Conservation (phyloP, 35 echinoderm and acorn worm genomes). For the Nesometra sesokonis region DNA sequence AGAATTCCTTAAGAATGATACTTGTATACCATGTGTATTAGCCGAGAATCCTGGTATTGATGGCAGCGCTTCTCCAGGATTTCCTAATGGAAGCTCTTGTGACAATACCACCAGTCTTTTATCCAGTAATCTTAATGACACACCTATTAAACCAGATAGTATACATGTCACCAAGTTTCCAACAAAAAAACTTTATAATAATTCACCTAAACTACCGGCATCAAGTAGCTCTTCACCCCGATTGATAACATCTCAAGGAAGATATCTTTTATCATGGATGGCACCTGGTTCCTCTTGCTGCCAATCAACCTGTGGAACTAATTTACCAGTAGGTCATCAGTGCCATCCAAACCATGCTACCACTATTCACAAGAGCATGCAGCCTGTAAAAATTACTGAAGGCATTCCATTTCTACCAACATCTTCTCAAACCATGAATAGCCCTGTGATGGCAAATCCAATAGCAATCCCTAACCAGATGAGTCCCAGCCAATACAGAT, state of each 20-base stretch:
- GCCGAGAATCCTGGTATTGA: not conserved
- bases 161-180: not conserved
- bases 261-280: not conserved
- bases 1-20: not conserved
- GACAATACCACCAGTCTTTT: not conserved
- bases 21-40: not conserved
- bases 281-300: not conserved
- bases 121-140: not conserved
- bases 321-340: not conserved
- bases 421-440: not conserved
- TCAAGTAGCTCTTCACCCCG: no score
- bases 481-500: not conserved
- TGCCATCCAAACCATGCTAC: no score
- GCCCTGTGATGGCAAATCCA: no score
- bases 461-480: no score
- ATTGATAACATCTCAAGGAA: not conserved
- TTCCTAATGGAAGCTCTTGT: not conserved
- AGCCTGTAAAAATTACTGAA: no score
- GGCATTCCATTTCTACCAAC: not conserved
- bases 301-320: not conserved
- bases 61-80: not conserved
- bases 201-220: not conserved
- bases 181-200: not conserved
- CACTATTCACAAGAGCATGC: no score
- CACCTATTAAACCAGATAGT: not conserved